Evolutionary conservation across 2,888 invertebrate genomes (phyloP), one percentile per base, ranked within the genome.

Genomic region (Lobophora halterata): DNA sequence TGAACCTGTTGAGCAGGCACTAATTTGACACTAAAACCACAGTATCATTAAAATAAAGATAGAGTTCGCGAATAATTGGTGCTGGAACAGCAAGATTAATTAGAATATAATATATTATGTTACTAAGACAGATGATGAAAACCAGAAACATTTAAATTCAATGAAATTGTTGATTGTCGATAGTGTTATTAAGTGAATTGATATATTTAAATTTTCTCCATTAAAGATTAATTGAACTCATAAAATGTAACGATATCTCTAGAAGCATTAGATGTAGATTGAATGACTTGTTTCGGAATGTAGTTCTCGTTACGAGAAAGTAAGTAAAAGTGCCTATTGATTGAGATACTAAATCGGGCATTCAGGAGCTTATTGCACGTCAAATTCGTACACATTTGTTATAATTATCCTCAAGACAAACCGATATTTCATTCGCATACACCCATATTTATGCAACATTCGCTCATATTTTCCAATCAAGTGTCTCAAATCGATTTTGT

Each of bases 281-380:
- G 14, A 14, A 3, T 3, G 5, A 32, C 32, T 36, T 13, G 25
- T 24, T 21, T 8, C 1, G 12, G 8, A 19, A 14, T 29, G 18
- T 9, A 34, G 39, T 31, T 21, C 42, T 33, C 27, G 41, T 21
- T 34, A 18, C 6, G 34, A 35, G 47, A 52, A 52, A 47, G 49
- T 30, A 17, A 40, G 49, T 45, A 44, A 47, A 42, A 49, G 38
- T 21, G 29, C 30, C 26, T 35, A 31, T 12, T 13, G 27, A 38
- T 34, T 30, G 30, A 24, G 5, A 10, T 23, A 17, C 21, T 36
- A 19, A 16, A 16, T 21, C 5, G 10, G 8, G 19, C 11, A 27
- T 12, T 6, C 4, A 29, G 21, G 5, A 5, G 9, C 13, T 12
- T 26, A 32, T 40, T 8, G 18, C 18, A 18, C 6, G 17, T 16